These are phyloP conservation scores for Cryptocephalus moraei DNA, from an alignment of 2,888 invertebrate genomes.

Conservation along the genomic window DNA sequence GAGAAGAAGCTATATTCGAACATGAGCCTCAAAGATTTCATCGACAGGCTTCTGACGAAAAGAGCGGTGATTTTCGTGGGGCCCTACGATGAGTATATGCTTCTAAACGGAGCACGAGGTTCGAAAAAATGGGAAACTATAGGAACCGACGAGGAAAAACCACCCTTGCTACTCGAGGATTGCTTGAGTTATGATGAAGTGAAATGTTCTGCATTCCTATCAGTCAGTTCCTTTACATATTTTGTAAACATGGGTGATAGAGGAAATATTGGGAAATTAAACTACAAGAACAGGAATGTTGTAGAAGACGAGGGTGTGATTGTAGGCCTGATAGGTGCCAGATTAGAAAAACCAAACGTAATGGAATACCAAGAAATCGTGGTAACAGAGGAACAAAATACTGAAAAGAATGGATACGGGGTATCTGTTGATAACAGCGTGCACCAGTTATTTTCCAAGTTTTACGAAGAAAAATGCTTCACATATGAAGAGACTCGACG, in stretches of 20 bases:
- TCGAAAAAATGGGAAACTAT: constrained; percentile 43
- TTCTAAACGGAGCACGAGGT: constrained; percentile 35
- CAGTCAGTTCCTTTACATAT: constrained; percentile 45
- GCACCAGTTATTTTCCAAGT: constrained; percentile 23
- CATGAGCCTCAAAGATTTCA: constrained; percentile 39
- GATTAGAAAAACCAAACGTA: constrained; percentile 42
- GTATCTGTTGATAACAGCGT: constrained; percentile 11
- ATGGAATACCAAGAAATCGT: constrained; percentile 56
- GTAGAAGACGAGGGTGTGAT: constrained; percentile 34
- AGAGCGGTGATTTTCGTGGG: constrained; percentile 42
- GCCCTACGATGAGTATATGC: constrained; percentile 17
- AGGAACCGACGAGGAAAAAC: constrained; percentile 39
- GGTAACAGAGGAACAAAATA: constrained; percentile 37
- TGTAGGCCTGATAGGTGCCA: constrained; percentile 44
- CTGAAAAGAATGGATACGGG: constrained; percentile 40
- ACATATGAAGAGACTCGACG: constrained; percentile 8
- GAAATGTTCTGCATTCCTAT: constrained; percentile 46
- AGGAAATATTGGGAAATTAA: constrained; percentile 40
- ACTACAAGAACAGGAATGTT: constrained; percentile 34
- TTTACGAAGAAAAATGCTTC: constrained; percentile 17
- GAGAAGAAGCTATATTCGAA: constrained; percentile 24
- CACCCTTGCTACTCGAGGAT: constrained; percentile 39
- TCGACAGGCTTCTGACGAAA: constrained; percentile 43
- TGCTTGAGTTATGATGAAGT: constrained; percentile 51
- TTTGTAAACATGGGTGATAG: constrained; percentile 49